A percentile compares a stretch with the other conserved stretches of the same genome.
These are phyloP conservation scores for Acomys russatus DNA, from an alignment of 2,797 vertebrate genomes.

Conservation along the genomic window DNA sequence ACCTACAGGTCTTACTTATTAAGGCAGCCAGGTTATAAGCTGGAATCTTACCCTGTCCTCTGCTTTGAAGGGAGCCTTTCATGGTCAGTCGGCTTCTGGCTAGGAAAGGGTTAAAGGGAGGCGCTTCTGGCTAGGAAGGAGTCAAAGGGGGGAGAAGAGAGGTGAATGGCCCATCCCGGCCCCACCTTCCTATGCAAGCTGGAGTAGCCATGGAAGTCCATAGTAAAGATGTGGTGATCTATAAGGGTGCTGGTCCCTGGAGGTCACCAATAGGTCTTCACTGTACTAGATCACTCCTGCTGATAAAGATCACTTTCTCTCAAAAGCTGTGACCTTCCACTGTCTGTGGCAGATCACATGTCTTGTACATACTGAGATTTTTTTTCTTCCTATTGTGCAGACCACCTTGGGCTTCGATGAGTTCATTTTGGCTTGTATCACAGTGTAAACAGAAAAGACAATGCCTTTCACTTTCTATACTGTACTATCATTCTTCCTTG, in stretches of 20 bases:
- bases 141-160: fast-evolving
- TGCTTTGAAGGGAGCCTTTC: neutral
- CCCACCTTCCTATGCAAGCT: neutral
- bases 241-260: neutral
- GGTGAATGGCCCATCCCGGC: too few relatives aligned
- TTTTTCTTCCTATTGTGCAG: neutral
- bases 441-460: fast-evolving
- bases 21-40: neutral
- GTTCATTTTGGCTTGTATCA: neutral
- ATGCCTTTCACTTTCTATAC: fast-evolving
- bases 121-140: too few relatives aligned
- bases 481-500: neutral
- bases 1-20: neutral
- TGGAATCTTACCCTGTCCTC: fast-evolving
- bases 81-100: too few relatives aligned
- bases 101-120: fast-evolving
- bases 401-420: too few relatives aligned
- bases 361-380: neutral
- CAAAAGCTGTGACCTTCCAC: neutral
- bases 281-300: fast-evolving
- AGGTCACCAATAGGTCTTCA: fast-evolving
- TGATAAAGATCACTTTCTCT: neutral
- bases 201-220: fast-evolving
- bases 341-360: too few relatives aligned
- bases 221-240: fast-evolving